Percentiles rank a stretch among this genome's conserved stretches.
Evolutionary conservation across 2,797 vertebrate genomes (phyloP).

Genomic region (Gorsachius magnificus): DNA sequence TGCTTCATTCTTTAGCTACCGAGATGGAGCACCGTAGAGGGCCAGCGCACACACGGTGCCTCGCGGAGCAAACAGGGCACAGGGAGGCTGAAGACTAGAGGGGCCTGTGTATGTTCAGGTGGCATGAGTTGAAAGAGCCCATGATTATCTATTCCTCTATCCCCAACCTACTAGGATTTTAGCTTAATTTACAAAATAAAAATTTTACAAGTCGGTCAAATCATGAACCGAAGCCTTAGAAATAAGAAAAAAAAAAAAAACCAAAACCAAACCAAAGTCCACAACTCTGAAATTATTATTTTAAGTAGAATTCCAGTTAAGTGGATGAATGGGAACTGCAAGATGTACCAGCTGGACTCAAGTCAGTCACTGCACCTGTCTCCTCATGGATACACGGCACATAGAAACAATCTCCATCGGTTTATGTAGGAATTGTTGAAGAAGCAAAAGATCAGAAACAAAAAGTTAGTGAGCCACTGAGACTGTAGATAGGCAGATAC

Average conservation of each 20-base stretch:
- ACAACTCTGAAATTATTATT: neutral
- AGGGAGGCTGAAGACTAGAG: neutral
- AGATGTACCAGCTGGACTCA: neutral
- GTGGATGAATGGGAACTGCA: neutral
- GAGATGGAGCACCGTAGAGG: neutral
- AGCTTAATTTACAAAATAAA: neutral
- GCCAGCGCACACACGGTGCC: neutral
- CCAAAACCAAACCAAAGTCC: neutral
- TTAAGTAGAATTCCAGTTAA: neutral
- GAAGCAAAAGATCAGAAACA: neutral
- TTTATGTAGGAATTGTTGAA: neutral
- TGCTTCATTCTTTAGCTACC: neutral
- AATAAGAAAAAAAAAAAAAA: neutral
- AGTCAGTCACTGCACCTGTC: neutral
- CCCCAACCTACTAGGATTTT: neutral
- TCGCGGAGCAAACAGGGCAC: neutral
- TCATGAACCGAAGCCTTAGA: neutral
- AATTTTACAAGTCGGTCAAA: neutral
- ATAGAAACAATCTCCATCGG: neutral
- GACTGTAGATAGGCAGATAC: neutral
- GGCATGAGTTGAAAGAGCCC: neutral
- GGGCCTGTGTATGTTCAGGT: neutral
- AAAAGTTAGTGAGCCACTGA: neutral
- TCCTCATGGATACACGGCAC: neutral
- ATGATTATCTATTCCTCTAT: neutral